These are phyloP conservation scores for Perca flavescens DNA, from an alignment of 2,113 vertebrate species.

Conservation along the genomic window DNA sequence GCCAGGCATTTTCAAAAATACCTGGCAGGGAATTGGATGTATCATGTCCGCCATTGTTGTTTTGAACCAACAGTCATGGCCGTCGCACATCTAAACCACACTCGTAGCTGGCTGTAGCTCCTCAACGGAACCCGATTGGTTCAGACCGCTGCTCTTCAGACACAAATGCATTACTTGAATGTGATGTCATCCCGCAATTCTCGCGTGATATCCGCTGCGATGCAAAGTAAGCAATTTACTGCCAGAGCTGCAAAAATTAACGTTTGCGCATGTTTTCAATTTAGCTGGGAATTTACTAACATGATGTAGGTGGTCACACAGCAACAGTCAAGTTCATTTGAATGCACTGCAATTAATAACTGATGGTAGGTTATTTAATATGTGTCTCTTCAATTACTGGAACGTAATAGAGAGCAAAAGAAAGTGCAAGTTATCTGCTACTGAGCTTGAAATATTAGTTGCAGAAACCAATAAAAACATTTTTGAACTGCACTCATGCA, in stretches of 20 bases:
- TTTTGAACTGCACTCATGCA: constrained; percentile 12
- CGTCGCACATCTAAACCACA: no score
- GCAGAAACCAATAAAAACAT: constrained; percentile 22
- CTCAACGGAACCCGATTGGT: no score
- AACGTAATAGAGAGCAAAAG: neutral
- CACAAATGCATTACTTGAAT: no score
- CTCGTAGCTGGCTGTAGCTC: no score
- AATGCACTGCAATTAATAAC: constrained; percentile 32
- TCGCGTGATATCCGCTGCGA: no score
- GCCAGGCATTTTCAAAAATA: no score
- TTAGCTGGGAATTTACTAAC: constrained; percentile 23
- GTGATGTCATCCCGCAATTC: no score
- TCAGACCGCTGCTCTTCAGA: no score
- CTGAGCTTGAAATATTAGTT: constrained; percentile 22
- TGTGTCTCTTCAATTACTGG: neutral
- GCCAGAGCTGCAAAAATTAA: neutral
- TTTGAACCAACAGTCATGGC: no score
- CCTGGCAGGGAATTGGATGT: no score
- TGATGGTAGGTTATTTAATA: constrained; percentile 17
- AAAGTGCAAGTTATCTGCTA: constrained; percentile 4
- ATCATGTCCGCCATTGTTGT: no score
- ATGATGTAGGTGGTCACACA: constrained; percentile 13
- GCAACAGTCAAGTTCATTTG: constrained; percentile 8
- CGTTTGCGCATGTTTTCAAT: constrained; percentile 23
- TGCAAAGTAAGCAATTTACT: neutral